phyloP scores from a whole-genome alignment of 2,888 invertebrate species.

The Xylophagus ater region DNA sequence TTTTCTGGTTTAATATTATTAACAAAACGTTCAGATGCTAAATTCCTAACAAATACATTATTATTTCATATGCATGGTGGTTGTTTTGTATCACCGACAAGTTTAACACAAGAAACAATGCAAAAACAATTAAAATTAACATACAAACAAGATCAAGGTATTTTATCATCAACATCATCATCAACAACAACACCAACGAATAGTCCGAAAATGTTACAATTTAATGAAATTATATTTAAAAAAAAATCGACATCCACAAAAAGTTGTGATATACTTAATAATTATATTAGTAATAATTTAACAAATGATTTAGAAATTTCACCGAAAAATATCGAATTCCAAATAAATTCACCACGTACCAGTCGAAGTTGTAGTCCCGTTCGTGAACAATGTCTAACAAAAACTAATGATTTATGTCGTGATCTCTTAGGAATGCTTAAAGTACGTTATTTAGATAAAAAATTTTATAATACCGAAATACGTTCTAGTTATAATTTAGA shows the following conservation, averaged over 20 bases:
- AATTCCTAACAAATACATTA: slow-evolving; percentile 42
- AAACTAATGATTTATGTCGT: neutral
- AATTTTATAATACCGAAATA: slow-evolving; percentile 50
- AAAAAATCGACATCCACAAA: slow-evolving; percentile 6
- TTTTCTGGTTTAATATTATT: slow-evolving; percentile 72
- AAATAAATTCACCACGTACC: slow-evolving; percentile 30
- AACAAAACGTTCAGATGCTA: slow-evolving; percentile 22
- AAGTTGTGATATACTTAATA: slow-evolving; percentile 15
- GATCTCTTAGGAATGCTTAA: slow-evolving; percentile 26
- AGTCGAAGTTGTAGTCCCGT: slow-evolving; percentile 31
- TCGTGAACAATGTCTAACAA: neutral
- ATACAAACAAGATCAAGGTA: slow-evolving; percentile 18
- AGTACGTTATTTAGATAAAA: slow-evolving; percentile 30
- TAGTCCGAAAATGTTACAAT: neutral
- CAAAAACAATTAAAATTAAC: slow-evolving; percentile 26
- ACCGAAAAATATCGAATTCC: slow-evolving; percentile 19
- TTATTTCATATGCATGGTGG: slow-evolving; percentile 84
- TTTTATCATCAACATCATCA: slow-evolving; percentile 3
- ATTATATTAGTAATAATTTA: slow-evolving; percentile 9
- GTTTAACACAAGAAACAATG: slow-evolving; percentile 27
- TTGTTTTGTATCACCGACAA: slow-evolving; percentile 58
- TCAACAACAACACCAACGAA: slow-evolving; percentile 7
- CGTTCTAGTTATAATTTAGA: slow-evolving; percentile 60
- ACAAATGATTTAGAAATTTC: slow-evolving; percentile 17
- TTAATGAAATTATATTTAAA: neutral